Evolutionary conservation across 92 coral and sea anemone genomes (phyloP), one percentile per base, ranked within the genome.

Genomic region (Isaurus tuberculatus): DNA sequence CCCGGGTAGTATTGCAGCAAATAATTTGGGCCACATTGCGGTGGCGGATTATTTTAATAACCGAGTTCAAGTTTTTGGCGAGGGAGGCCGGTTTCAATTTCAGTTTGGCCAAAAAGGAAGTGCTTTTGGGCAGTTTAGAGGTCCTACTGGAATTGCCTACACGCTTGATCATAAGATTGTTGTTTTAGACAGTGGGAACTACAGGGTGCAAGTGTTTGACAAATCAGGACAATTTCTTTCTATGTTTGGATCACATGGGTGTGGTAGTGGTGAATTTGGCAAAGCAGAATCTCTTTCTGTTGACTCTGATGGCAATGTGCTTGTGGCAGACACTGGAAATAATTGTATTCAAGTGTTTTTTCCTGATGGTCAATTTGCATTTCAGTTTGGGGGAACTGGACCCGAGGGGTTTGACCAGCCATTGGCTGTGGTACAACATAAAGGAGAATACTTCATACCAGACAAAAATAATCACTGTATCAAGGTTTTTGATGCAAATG

Each of bases 381-480:
- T 83, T 48, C 89, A 91, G 13, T 93, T 89, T 89, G 98, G 98
- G 28, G 92, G 84, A 51, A 67, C 60, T 68, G 98, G 98, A 22
- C 84, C 98, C 0, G 98, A 93, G 31, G 94, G 98, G 0, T 93
- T 93, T 91, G 93, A 91, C 70, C 84, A 83, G n/a, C 98, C 98
- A 3, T 61, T 93, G 17, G 72, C 86, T 31, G 86, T 94, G 19
- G 93, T 91, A 11, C 86, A 84, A 20, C 92, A 89, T 49, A 86
- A 85, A 60, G 86, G 85, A 1, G 98, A 93, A 73, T 91, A 90
- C 72, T 93, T 82, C 77, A 89, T 86, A 22, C 83, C 98, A 16
- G 98, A 93, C 81, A 91, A 79, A 30, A 91, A 92, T 22, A 93
- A 93, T 70, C 58, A 79, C 68, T 93, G 98, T 65, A 86, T 93